phyloP scores from a whole-genome alignment of 2,797 vertebrate species.

The Myoxocephalus aenaeus region DNA sequence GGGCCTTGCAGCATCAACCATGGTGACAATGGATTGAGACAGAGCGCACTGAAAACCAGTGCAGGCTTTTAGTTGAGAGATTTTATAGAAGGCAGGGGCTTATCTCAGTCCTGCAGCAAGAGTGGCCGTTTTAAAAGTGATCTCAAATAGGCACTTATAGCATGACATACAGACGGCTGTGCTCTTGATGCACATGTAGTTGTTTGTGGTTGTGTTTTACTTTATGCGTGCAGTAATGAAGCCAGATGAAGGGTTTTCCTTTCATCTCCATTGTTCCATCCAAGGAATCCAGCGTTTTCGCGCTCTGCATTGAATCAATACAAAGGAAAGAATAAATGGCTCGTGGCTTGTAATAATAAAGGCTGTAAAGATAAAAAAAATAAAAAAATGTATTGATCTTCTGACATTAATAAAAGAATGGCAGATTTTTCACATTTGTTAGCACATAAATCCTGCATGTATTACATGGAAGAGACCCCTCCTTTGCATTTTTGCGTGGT shows the following conservation, averaged over 20 bases:
- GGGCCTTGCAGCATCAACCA: background rate
- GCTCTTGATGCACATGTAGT: background rate
- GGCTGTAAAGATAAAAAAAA: background rate
- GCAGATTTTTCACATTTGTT: background rate
- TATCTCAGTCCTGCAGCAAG: background rate
- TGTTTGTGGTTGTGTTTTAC: background rate
- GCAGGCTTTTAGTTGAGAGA: background rate
- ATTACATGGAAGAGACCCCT: background rate
- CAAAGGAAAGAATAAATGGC: constrained; percentile 28
- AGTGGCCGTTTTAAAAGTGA: background rate
- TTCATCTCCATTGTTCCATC: constrained; percentile 22
- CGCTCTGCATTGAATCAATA: constrained; percentile 12
- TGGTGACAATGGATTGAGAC: background rate
- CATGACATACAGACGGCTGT: background rate
- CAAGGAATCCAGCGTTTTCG: constrained; percentile 15
- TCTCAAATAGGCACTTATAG: background rate
- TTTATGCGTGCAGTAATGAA: background rate
- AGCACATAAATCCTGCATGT: background rate
- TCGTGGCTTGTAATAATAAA: constrained; percentile 2
- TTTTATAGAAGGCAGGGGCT: background rate
- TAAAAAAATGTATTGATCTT: constrained; percentile 18
- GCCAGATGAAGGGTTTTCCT: constrained; percentile 18
- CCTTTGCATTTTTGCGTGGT: background rate
- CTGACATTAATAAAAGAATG: background rate
- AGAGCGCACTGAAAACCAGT: background rate